These are phyloP conservation scores for Lampropteryx suffumata DNA, from an alignment of 2,888 invertebrate species.

Conservation along the genomic window DNA sequence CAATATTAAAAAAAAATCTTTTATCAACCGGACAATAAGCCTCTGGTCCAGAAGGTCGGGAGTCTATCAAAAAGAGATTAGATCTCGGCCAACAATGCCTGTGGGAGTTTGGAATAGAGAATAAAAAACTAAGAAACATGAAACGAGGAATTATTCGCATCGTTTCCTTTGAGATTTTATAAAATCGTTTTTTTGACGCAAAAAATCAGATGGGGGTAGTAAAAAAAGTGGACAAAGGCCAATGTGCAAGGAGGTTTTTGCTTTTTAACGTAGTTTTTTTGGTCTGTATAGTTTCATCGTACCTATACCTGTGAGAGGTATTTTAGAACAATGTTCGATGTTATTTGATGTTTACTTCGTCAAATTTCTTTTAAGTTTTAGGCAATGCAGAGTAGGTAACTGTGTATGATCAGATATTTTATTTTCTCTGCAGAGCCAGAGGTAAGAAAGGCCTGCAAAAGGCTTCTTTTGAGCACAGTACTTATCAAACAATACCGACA, in stretches of 20 bases:
- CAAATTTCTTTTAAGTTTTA: too few species aligned
- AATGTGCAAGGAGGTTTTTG: slow-evolving; percentile 59
- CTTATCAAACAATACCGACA: background rate
- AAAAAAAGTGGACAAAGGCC: slow-evolving; percentile 77
- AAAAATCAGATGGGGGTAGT: slow-evolving; percentile 75
- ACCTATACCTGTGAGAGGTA: slow-evolving; percentile 37
- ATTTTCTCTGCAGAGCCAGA: too few species aligned
- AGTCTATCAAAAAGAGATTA: slow-evolving; percentile 82
- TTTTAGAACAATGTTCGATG: slow-evolving; percentile 1
- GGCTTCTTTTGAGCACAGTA: too few species aligned
- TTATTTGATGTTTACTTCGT: background rate
- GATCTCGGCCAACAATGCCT: slow-evolving; percentile 70
- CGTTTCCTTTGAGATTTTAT: slow-evolving; percentile 78
- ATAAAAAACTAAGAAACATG: slow-evolving; percentile 76
- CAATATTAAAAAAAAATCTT: slow-evolving; percentile 43
- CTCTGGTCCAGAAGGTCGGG: slow-evolving; percentile 62
- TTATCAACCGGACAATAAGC: slow-evolving; percentile 68
- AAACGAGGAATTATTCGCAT: slow-evolving; percentile 82
- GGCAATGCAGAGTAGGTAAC: too few species aligned
- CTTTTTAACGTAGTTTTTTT: slow-evolving; percentile 63
- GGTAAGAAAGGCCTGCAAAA: too few species aligned
- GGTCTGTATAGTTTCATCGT: slow-evolving; percentile 61
- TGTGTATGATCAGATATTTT: too few species aligned
- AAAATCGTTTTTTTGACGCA: slow-evolving; percentile 77
- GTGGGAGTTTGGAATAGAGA: slow-evolving; percentile 69